phyloP scores from a whole-genome alignment of 2,797 vertebrate genomes.

The Pangasius krempfi region DNA sequence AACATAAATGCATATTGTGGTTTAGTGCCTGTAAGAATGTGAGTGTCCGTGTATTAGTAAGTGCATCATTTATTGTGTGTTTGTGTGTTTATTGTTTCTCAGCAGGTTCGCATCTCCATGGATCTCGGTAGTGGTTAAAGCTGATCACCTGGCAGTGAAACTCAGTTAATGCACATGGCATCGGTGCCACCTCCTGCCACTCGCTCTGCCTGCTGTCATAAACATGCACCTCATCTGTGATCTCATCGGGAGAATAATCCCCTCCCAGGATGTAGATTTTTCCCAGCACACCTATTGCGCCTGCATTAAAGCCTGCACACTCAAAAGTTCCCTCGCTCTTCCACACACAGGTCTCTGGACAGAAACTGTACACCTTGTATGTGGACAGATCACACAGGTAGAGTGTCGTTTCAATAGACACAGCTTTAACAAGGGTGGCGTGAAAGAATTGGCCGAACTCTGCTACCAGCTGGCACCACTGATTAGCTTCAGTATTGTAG shows the following conservation, averaged over 20 bases:
- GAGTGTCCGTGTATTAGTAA: neutral
- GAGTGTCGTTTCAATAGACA: constrained; percentile 85
- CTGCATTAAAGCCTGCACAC: constrained; percentile 96
- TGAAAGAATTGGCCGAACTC: constrained; percentile 97
- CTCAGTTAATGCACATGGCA: constrained; percentile 93
- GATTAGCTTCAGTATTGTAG: constrained; percentile 85
- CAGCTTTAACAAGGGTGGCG: constrained; percentile 91
- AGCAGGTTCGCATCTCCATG: constrained; percentile 77
- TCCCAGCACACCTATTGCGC: constrained; percentile 88
- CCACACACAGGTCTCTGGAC: constrained; percentile 91
- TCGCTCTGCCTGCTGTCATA: constrained; percentile 89
- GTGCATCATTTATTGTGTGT: neutral
- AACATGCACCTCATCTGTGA: constrained; percentile 94
- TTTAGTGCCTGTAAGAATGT: neutral
- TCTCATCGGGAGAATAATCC: constrained; percentile 95
- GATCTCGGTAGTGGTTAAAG: constrained; percentile 91
- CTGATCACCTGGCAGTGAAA: constrained; percentile 95
- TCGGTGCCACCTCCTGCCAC: constrained; percentile 95
- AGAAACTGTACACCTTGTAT: constrained; percentile 97
- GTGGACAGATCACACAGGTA: constrained; percentile 97
- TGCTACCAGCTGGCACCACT: constrained; percentile 93
- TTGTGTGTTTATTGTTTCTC: constrained; percentile 38
- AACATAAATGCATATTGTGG: neutral
- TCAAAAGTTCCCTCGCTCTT: constrained; percentile 95
- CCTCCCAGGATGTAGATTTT: constrained; percentile 96